Conservation (phyloP, 2,888 invertebrate genomes). For the Prosopocoilus inquinatus region DNA sequence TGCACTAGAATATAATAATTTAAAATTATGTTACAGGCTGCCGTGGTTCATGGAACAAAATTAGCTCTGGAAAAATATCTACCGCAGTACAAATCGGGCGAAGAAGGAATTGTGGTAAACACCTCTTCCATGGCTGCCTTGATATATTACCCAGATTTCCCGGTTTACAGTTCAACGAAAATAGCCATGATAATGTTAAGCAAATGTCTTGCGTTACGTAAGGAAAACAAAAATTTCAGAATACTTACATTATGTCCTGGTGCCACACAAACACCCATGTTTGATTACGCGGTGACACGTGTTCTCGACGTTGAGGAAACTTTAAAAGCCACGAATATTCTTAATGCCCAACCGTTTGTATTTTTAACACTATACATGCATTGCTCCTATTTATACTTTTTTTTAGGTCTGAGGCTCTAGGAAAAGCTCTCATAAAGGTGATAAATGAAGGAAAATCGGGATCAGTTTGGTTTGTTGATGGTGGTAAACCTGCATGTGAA, state of each 20-base stretch:
- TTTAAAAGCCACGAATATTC: neutral
- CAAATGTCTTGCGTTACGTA: slow-evolving; percentile 17
- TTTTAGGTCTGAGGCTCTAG: slow-evolving; percentile 2
- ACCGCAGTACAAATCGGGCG: slow-evolving; percentile 29
- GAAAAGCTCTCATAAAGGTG: slow-evolving; percentile 20
- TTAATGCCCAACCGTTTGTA: slow-evolving; percentile 10
- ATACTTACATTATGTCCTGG: slow-evolving; percentile 32
- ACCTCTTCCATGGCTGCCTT: slow-evolving; percentile 30
- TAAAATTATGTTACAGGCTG: slow-evolving; percentile 4
- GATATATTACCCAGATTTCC: slow-evolving; percentile 18
- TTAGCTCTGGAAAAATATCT: slow-evolving; percentile 29
- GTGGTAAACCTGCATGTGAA: slow-evolving; percentile 5
- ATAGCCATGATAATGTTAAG: slow-evolving; percentile 30
- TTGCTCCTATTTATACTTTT: neutral
- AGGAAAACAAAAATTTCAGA: slow-evolving; percentile 21
- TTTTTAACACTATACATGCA: neutral
- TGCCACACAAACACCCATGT: slow-evolving; percentile 8
- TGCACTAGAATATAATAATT: neutral
- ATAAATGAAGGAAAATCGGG: slow-evolving; percentile 26
- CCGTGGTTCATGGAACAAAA: slow-evolving; percentile 8
- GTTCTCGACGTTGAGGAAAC: slow-evolving; percentile 1
- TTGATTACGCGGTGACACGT: neutral
- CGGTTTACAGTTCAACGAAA: slow-evolving; percentile 30
- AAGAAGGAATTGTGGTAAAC: slow-evolving; percentile 35
- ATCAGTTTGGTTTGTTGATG: slow-evolving; percentile 27